Evolutionary conservation across 2,797 vertebrate species (phyloP).

Genomic region (Falco cherrug): DNA sequence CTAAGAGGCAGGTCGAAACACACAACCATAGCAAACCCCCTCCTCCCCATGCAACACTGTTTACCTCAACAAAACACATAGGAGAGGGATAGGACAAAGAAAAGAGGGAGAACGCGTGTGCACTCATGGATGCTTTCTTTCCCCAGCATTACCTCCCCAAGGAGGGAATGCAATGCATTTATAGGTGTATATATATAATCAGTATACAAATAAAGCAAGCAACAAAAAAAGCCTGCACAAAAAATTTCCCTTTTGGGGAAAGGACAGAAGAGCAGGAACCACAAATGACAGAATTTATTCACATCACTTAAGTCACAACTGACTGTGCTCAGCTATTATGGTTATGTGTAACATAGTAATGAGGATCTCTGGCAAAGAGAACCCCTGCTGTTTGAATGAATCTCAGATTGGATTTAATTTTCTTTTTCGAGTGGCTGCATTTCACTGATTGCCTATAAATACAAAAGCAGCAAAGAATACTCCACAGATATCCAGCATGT

Average conservation of each 20-base stretch:
- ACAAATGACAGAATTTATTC: background rate
- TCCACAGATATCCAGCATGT: background rate
- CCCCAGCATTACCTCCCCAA: background rate
- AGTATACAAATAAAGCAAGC: background rate
- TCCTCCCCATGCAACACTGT: background rate
- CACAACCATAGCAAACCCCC: background rate
- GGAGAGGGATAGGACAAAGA: background rate
- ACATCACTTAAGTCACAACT: background rate
- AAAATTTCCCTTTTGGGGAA: background rate
- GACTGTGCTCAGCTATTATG: background rate
- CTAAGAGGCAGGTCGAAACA: background rate
- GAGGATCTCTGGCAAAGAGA: background rate
- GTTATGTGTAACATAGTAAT: background rate
- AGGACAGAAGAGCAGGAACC: background rate
- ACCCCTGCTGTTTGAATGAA: background rate
- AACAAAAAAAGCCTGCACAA: background rate
- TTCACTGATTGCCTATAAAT: background rate
- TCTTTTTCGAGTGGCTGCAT: background rate
- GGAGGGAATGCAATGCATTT: background rate
- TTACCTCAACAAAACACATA: background rate
- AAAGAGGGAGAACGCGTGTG: background rate
- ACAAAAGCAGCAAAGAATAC: background rate
- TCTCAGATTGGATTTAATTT: background rate
- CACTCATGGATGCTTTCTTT: background rate
- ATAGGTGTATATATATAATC: background rate